These are phyloP conservation scores for Fulmarus glacialis DNA, from an alignment of 2,113 vertebrate genomes.

Conservation along the genomic window DNA sequence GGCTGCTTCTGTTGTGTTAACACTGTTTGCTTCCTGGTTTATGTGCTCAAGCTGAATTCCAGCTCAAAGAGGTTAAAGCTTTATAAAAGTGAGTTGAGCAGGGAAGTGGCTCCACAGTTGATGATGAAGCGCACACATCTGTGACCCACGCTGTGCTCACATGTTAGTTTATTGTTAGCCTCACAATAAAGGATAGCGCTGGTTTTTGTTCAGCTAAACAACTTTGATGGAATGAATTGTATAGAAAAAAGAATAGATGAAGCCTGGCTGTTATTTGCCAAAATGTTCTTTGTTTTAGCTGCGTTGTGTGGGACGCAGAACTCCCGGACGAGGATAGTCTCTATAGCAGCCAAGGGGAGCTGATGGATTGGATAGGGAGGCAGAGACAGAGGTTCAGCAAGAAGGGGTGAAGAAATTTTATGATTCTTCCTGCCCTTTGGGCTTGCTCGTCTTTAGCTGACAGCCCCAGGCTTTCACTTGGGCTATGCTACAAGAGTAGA, in stretches of 20 bases:
- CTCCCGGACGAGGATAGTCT: constrained; percentile 11
- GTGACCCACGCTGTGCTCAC: constrained; percentile 49
- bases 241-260: constrained; percentile 30
- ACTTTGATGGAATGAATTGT: constrained; percentile 46
- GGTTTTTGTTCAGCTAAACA: constrained; percentile 49
- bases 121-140: not conserved
- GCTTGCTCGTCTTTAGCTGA: not conserved
- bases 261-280: constrained; percentile 41
- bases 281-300: constrained; percentile 55
- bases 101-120: not conserved
- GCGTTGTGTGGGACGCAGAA: not conserved
- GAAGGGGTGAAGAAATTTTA: not conserved
- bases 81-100: not conserved
- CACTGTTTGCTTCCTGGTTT: constrained; percentile 29
- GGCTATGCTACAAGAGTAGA: not conserved
- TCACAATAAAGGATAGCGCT: constrained; percentile 34
- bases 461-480: not conserved
- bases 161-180: constrained; percentile 36
- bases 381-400: not conserved
- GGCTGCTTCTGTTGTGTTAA: constrained; percentile 3
- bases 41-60: constrained; percentile 32
- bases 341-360: not conserved
- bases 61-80: constrained; percentile 13
- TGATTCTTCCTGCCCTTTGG: not conserved
- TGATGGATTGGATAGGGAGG: not conserved